Percentiles rank a stretch among this genome's conserved stretches.
Conservation (phyloP, 2,888 invertebrate species). For the Hirtodrosophila trivittata region DNA sequence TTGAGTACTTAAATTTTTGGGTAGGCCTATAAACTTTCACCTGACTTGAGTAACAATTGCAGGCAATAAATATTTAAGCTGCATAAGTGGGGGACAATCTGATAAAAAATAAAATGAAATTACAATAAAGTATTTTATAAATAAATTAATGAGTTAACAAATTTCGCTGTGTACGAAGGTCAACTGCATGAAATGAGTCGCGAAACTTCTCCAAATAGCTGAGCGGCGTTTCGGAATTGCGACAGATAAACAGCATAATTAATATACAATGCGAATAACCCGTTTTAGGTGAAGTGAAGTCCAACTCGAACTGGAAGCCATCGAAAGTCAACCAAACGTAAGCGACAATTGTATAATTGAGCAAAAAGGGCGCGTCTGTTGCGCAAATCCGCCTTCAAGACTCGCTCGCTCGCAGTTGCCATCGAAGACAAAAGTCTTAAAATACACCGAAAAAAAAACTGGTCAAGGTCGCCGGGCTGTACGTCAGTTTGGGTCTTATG, state of each 20-base stretch:
- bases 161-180: conserved; percentile 71
- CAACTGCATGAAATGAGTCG: conserved; percentile 57
- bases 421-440: conserved; percentile 29
- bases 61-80: conserved; percentile 44
- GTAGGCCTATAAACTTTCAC: conserved; percentile 66
- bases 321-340: conserved; percentile 43
- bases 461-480: conserved; percentile 58
- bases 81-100: background rate
- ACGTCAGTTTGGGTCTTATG: conserved; percentile 23
- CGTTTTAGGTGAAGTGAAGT: conserved; percentile 52
- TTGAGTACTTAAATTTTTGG: no score
- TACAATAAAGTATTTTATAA: background rate
- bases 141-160: conserved; percentile 26
- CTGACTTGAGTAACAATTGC: conserved; percentile 20
- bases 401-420: conserved; percentile 36
- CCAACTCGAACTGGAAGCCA: conserved; percentile 11
- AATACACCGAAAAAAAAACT: conserved; percentile 41
- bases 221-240: conserved; percentile 60
- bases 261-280: conserved; percentile 69
- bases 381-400: conserved; percentile 61
- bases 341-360: conserved; percentile 69
- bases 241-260: conserved; percentile 67
- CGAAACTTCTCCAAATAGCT: conserved; percentile 54
- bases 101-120: background rate
- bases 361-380: conserved; percentile 71